A percentile compares a stretch with the other conserved stretches of the same genome.
Evolutionary conservation across 2,113 vertebrate species (phyloP).

Genomic region (Felis catus): F.catus_Fca126_mat1.0 CM031415.1:79290501-79291000

Average conservation of each 20-base stretch:
- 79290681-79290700: not conserved
- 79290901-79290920: not conserved
- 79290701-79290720: not conserved
- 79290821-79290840: not conserved
- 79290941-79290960: not conserved
- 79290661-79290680: not conserved
- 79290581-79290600: not conserved
- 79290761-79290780: not conserved
- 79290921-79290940: not conserved
- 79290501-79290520: not conserved
- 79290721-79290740: not conserved
- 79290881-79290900: not conserved
- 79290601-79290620: not conserved
- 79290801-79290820: not conserved
- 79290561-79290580: not conserved
- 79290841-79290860: not conserved
- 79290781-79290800: not conserved
- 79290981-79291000: not conserved
- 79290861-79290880: fast-evolving
- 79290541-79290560: not conserved
- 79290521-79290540: not conserved
- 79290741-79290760: not conserved
- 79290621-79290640: not conserved
- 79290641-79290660: not conserved
- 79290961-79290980: not conserved